Evolutionary conservation across 2,113 vertebrate species (phyloP).

Genomic region (Hyla sarda): DNA sequence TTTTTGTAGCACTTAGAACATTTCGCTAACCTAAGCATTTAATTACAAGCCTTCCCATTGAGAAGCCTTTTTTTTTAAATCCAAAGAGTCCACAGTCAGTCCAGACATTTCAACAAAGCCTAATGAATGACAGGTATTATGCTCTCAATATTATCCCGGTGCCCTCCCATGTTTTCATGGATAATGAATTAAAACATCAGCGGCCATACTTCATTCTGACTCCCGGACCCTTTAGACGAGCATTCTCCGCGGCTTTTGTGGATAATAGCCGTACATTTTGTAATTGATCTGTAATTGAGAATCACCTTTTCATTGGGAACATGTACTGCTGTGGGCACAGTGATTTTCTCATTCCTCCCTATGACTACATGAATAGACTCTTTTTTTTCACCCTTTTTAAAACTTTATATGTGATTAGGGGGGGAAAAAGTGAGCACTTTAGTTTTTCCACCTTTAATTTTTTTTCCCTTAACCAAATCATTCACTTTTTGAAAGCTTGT

Average conservation of each 20-base stretch:
- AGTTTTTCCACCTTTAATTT: neutral
- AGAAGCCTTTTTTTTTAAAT: slow-evolving; percentile 49
- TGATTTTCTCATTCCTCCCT: slow-evolving; percentile 24
- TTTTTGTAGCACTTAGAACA: slow-evolving; percentile 52
- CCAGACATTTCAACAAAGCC: slow-evolving; percentile 50
- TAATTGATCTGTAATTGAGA: slow-evolving; percentile 59
- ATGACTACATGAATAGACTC: neutral
- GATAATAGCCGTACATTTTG: slow-evolving; percentile 48
- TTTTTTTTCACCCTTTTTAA: slow-evolving; percentile 2
- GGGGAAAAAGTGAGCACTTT: neutral
- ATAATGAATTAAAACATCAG: slow-evolving; percentile 57
- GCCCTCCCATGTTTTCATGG: slow-evolving; percentile 58
- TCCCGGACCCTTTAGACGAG: slow-evolving; percentile 18
- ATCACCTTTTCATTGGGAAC: slow-evolving; percentile 37
- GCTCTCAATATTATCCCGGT: slow-evolving; percentile 49
- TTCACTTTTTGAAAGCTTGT: neutral
- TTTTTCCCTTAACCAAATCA: neutral
- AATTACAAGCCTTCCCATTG: slow-evolving; percentile 57
- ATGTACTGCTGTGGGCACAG: slow-evolving; percentile 19
- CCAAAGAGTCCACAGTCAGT: slow-evolving; percentile 43
- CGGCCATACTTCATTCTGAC: slow-evolving; percentile 48
- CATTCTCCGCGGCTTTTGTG: slow-evolving; percentile 55
- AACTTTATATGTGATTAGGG: slow-evolving; percentile 6
- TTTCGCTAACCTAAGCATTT: slow-evolving; percentile 57
- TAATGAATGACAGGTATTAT: slow-evolving; percentile 61